These are phyloP conservation scores for Caenorhabditis afra DNA, from an alignment of 2,888 invertebrate genomes.

Conservation along the genomic window DNA sequence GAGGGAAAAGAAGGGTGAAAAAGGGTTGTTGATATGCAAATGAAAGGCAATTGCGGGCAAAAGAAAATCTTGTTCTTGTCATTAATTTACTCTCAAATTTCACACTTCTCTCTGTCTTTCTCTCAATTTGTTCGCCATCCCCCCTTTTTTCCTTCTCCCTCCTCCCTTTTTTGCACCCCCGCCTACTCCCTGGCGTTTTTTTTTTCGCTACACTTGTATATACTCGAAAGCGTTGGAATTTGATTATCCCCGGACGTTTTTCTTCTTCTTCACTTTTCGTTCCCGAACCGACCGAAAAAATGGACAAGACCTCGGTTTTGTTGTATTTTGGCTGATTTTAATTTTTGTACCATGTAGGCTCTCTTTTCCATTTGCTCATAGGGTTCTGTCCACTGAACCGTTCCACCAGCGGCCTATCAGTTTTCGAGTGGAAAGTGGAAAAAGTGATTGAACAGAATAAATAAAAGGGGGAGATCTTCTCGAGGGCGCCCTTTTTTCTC, in stretches of 20 bases:
- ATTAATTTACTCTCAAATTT: conserved; percentile 48
- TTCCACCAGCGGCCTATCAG: too few relatives aligned
- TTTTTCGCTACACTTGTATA: conserved; percentile 17
- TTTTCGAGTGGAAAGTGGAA: conserved; percentile 23
- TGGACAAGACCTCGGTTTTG: too few relatives aligned
- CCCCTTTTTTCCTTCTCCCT: conserved; percentile 8
- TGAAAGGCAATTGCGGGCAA: conserved; percentile 20
- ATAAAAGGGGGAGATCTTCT: conserved; percentile 21
- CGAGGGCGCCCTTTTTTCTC: conserved; percentile 10
- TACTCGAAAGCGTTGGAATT: conserved; percentile 29
- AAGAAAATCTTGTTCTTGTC: conserved; percentile 34
- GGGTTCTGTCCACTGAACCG: too few relatives aligned
- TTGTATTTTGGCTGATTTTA: background rate
- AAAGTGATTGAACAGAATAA: conserved; percentile 34
- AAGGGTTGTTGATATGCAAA: conserved; percentile 13
- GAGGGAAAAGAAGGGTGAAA: background rate
- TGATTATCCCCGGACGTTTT: conserved; percentile 42
- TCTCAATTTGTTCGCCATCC: background rate
- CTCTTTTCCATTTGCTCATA: too few relatives aligned
- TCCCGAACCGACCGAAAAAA: conserved; percentile 2
- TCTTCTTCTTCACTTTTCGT: conserved; percentile 6
- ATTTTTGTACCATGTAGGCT: too few relatives aligned
- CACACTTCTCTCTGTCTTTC: conserved; percentile 27
- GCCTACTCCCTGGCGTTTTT: conserved; percentile 6
- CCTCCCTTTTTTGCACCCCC: conserved; percentile 22